Base-by-base conservation (phyloP, 2,113 vertebrate genomes). In the Laticauda colubrina region DNA sequence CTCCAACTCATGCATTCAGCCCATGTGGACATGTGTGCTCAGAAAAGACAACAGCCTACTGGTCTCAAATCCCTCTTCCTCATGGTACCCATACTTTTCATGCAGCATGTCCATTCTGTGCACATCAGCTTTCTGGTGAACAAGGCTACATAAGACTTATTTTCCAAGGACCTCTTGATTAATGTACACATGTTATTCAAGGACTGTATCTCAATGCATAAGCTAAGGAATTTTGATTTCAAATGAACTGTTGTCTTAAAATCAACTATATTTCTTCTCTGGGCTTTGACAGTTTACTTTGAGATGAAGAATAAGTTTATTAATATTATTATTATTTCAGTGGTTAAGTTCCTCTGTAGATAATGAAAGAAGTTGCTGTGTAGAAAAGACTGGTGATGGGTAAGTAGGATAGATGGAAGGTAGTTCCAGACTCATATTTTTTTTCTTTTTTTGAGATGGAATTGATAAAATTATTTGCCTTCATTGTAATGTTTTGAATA, bases 81-180 rank as follows among this genome's bases (percentile, higher is more conserved):
- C 99, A 99, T 0, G 99, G 99, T 97, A 99, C 99, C 29, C 99
- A 99, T 96, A 99, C 99, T 95, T 99, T 99, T 93, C 99, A 99
- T 14, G 99, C 99, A 43, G 99, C 99, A 95, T 99, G 99, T 91
- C 99, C 99, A 0, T 99, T 99, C 97, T 99, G 99, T 0, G 99
- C 99, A 2, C 99, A 99, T 95, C 99, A 99, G 98, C 98, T 99
- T 97, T 98, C 96, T 93, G 98, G 98, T 11, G 99, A 99, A 97
- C 98, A 99, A 95, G 98, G 98, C 94, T 99, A 98, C 96, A 98
- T 99, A 97, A 99, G 99, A 98, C 99, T 99, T 95, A 99, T 99
- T 97, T 99, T 99, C 98, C 99, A 99, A 97, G 99, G 99, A 95
- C 99, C 99, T 91, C 98, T 99, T 48, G 99, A 99, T 98, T 99